A percentile compares a stretch with the other conserved stretches of the same genome.
Evolutionary conservation across 2,797 vertebrate species (phyloP).

Genomic region (Lepilemur ruficaudatus): DNA sequence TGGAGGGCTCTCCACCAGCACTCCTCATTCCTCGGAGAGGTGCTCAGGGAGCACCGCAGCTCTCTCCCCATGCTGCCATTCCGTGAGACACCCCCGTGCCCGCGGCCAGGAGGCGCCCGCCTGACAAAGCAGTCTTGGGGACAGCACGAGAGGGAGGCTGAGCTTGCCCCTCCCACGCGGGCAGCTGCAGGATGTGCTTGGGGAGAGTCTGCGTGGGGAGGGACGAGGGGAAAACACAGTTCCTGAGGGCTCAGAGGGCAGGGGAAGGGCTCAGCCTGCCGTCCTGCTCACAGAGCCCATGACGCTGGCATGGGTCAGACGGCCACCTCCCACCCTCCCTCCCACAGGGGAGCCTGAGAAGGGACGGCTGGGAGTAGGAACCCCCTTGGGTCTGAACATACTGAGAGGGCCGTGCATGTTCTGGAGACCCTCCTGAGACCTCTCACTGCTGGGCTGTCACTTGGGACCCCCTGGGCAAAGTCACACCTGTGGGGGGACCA

Average conservation of each 20-base stretch:
- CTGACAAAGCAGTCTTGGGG: rapidly evolving
- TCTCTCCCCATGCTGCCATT: rapidly evolving
- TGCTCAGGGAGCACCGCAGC: rapidly evolving
- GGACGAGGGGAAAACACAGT: rapidly evolving
- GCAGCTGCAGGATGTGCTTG: rapidly evolving
- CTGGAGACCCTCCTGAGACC: not conserved
- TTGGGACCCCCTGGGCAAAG: not conserved
- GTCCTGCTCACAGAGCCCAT: not conserved
- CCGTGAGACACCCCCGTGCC: not conserved
- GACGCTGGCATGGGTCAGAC: rapidly evolving
- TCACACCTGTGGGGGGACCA: not conserved
- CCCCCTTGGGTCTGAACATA: not conserved
- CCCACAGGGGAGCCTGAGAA: not conserved
- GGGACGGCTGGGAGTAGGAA: not conserved
- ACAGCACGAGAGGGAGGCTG: not conserved
- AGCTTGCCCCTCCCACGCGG: rapidly evolving
- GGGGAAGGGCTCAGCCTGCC: not conserved
- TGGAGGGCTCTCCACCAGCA: rapidly evolving
- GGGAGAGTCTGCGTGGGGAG: not conserved
- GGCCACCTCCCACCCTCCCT: rapidly evolving
- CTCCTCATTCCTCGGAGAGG: rapidly evolving
- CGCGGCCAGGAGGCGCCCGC: not conserved
- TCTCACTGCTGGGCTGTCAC: too few relatives aligned
- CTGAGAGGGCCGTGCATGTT: not conserved
- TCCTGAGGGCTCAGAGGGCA: not conserved